phyloP scores from a whole-genome alignment of 1,140 invertebrate genomes.

The Papilio xuthus region DNA sequence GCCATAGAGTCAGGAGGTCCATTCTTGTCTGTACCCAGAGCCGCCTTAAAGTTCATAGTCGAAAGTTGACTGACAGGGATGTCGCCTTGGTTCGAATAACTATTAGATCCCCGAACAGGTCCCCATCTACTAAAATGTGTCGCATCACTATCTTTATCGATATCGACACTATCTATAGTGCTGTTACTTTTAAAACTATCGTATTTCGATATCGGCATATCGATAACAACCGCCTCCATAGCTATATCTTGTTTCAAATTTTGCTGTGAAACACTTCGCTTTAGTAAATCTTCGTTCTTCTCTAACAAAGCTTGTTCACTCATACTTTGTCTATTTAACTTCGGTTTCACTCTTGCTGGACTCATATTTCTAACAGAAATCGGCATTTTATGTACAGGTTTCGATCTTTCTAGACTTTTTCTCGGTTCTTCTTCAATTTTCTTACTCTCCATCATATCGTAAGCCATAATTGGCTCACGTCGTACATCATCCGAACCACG shows the following conservation, averaged over 20 bases:
- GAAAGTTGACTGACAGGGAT: slow-evolving; percentile 71
- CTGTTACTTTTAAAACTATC: slow-evolving; percentile 54
- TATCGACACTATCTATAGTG: slow-evolving; percentile 24
- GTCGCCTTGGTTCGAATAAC: slow-evolving; percentile 58
- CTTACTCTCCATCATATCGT: slow-evolving; percentile 45
- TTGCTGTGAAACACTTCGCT: slow-evolving; percentile 66
- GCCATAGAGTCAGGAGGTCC: slow-evolving; percentile 60
- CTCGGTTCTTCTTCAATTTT: slow-evolving; percentile 52
- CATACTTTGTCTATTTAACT: slow-evolving; percentile 62
- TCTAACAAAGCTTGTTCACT: slow-evolving; percentile 63
- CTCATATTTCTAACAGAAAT: slow-evolving; percentile 36
- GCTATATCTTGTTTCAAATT: slow-evolving; percentile 69
- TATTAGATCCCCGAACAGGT: slow-evolving; percentile 65
- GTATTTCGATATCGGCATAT: slow-evolving; percentile 65
- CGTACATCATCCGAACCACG: slow-evolving; percentile 52
- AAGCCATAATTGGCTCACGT: slow-evolving; percentile 71
- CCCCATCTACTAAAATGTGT: slow-evolving; percentile 70
- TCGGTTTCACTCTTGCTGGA: slow-evolving; percentile 40
- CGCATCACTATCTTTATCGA: not conserved
- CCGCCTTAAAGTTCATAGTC: slow-evolving; percentile 63
- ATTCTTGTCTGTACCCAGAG: slow-evolving; percentile 47
- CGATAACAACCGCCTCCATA: slow-evolving; percentile 72
- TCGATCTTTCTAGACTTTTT: slow-evolving; percentile 49
- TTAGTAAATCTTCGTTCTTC: slow-evolving; percentile 51
- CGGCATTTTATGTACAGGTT: slow-evolving; percentile 47